phyloP scores from a whole-genome alignment of 2,888 invertebrate species.

The Macrosoma leucophasiata region DNA sequence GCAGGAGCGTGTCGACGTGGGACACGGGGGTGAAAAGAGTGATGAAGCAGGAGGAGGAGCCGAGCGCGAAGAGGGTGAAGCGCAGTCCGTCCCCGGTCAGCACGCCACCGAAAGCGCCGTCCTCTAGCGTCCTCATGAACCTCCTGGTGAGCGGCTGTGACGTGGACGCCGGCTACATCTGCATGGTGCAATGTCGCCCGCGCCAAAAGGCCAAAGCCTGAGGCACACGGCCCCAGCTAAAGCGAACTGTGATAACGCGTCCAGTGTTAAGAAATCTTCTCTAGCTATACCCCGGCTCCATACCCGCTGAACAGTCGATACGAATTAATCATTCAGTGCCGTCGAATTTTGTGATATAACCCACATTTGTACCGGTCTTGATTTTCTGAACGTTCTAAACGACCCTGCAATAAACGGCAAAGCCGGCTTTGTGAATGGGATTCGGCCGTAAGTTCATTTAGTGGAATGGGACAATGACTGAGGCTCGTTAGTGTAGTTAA shows the following conservation, averaged over 20 bases:
- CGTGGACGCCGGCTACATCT: conserved; percentile 93
- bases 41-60: conserved; percentile 58
- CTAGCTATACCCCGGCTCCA: conserved; percentile 18
- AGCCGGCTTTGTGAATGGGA: conserved; percentile 30
- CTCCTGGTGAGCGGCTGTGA: conserved; percentile 96
- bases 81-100: conserved; percentile 56
- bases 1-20: conserved; percentile 53
- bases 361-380: too few relatives aligned
- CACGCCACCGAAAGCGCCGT: conserved; percentile 58
- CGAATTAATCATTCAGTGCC: conserved; percentile 50
- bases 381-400: conserved; percentile 31
- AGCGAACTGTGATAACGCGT: conserved; percentile 70
- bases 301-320: too few relatives aligned
- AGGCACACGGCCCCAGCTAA: conserved; percentile 32
- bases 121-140: conserved; percentile 93
- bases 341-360: conserved; percentile 62
- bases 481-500: conserved; percentile 43
- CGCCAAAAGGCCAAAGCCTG: conserved; percentile 66
- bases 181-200: conserved; percentile 83
- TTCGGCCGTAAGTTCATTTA: conserved; percentile 17
- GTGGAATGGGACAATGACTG: conserved; percentile 35
- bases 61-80: conserved; percentile 54
- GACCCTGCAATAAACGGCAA: conserved; percentile 39
- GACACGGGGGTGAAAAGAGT: conserved; percentile 60
- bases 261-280: conserved; percentile 51